Percentiles rank a stretch among this genome's conserved stretches.
Conservation (phyloP, 2,113 vertebrate species). For the Maccullochella peelii region DNA sequence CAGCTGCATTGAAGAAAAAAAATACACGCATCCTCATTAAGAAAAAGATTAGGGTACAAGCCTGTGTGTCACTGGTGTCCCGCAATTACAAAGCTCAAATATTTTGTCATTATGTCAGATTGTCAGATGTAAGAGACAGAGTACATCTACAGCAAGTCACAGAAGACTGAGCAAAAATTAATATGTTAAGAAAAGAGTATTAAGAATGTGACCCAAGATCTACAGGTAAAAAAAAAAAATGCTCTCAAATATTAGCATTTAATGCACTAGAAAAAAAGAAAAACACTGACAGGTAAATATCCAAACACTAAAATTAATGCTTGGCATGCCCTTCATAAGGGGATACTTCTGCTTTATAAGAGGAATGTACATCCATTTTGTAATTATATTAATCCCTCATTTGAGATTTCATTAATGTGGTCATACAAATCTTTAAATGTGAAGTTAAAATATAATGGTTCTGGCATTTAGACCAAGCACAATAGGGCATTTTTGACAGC, state of each 20-base stretch:
- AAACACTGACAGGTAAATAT: too few species aligned
- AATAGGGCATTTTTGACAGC: not conserved
- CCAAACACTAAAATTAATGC: not conserved
- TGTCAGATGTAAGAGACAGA: constrained; percentile 1
- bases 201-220: too few species aligned
- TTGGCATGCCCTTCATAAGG: too few species aligned
- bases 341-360: not conserved
- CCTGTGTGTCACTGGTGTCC: not conserved
- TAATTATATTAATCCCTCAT: not conserved
- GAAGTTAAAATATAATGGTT: not conserved
- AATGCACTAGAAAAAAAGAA: not conserved
- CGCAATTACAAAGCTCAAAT: not conserved
- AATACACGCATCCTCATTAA: not conserved
- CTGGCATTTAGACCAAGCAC: not conserved
- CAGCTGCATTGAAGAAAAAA: not conserved
- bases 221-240: not conserved
- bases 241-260: not conserved
- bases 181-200: not conserved
- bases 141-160: not conserved
- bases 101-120: not conserved
- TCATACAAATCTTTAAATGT: constrained; percentile 3
- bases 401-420: not conserved
- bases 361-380: too few species aligned
- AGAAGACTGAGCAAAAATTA: not conserved
- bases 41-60: not conserved